A percentile compares a stretch with the other conserved stretches of the same genome.
Evolutionary conservation across 2,888 invertebrate genomes (phyloP).

Genomic region (Sthenelais limicola): DNA sequence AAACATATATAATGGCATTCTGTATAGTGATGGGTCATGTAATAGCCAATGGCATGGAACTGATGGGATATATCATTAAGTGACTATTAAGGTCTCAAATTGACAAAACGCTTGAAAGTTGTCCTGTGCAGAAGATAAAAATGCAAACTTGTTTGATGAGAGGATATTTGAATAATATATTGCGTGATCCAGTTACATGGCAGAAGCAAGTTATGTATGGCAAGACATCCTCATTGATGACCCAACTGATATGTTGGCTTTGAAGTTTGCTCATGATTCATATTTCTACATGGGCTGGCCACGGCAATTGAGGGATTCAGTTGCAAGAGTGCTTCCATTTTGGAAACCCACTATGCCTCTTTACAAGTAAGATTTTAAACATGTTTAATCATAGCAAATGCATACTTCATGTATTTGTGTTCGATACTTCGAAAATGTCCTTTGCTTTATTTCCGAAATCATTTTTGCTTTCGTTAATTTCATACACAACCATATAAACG

Average conservation of each 20-base stretch:
- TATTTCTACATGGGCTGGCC: constrained; percentile 74
- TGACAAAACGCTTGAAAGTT: no score
- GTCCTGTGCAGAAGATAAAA: no score
- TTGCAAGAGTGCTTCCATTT: constrained; percentile 72
- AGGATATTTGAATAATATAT: no score
- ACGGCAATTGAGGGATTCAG: constrained; percentile 72
- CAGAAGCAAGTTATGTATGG: constrained; percentile 72
- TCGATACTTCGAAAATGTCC: no score
- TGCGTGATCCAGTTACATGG: constrained; percentile 63
- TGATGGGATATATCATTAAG: no score
- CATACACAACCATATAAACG: no score
- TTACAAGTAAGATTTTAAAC: constrained; percentile 73
- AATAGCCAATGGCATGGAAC: constrained; percentile 71
- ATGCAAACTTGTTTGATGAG: no score
- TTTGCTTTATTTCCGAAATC: no score
- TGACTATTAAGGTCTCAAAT: no score
- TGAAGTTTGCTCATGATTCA: constrained; percentile 74
- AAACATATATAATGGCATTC: neutral
- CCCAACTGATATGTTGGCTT: constrained; percentile 74
- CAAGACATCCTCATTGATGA: constrained; percentile 73
- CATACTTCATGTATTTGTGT: no score
- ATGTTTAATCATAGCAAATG: no score
- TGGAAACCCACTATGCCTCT: constrained; percentile 72
- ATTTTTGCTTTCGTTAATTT: no score
- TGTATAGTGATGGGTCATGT: constrained; percentile 63